These are phyloP conservation scores for Camelus bactrianus DNA, from an alignment of 2,113 vertebrate genomes.

Conservation along the genomic window DNA sequence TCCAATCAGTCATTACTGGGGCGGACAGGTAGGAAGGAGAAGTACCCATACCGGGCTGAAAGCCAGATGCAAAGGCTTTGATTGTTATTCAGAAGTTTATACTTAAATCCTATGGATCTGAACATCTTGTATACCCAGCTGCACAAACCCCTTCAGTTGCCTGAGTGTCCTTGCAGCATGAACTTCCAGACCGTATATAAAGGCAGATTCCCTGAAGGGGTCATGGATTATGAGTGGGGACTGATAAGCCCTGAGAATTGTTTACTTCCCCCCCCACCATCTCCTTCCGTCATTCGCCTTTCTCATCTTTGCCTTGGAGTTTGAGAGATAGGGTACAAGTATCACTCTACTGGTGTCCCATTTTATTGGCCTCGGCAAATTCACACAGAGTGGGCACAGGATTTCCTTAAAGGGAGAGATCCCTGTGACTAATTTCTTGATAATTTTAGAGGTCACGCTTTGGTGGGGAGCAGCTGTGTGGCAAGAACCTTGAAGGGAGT, in stretches of 20 bases:
- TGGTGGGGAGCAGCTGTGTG: background rate
- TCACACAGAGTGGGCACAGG: background rate
- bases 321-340: background rate
- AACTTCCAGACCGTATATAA: background rate
- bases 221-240: background rate
- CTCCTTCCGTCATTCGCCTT: rapidly evolving
- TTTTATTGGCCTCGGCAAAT: background rate
- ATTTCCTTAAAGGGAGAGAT: background rate
- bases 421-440: background rate
- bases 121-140: background rate
- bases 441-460: background rate
- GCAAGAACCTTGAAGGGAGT: background rate
- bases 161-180: background rate
- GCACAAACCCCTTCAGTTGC: background rate
- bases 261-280: background rate
- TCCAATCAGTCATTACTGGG: background rate
- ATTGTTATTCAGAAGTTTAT: background rate
- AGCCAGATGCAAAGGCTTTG: background rate
- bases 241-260: background rate
- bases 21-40: background rate
- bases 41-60: background rate
- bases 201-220: background rate
- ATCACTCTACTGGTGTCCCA: background rate
- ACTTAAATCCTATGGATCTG: background rate
- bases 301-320: background rate